These are phyloP conservation scores for Trinorchestia longiramus DNA, from an alignment of 1,140 invertebrate species.

Conservation along the genomic window DNA sequence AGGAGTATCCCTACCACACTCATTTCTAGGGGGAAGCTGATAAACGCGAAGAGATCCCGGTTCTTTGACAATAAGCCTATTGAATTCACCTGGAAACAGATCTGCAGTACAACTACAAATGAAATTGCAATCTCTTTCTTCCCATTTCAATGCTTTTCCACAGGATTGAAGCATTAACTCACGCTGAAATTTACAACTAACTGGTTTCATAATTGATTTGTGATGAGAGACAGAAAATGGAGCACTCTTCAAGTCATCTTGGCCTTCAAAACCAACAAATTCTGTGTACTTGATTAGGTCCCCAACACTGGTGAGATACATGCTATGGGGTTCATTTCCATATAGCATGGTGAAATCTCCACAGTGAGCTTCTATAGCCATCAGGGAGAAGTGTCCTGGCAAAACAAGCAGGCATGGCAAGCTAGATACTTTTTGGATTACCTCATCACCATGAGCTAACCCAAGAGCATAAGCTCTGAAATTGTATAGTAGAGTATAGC, in stretches of 20 bases:
- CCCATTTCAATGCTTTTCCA: neutral
- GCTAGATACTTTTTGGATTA: neutral
- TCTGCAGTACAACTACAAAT: slow-evolving; percentile 23
- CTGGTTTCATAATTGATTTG: neutral
- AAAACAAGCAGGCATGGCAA: neutral
- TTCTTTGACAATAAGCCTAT: neutral
- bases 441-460: neutral
- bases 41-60: neutral
- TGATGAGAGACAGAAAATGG: neutral
- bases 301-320: neutral
- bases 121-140: slow-evolving; percentile 8
- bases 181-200: neutral
- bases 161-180: neutral
- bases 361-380: neutral
- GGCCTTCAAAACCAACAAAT: neutral
- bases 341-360: neutral
- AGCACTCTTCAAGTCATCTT: neutral
- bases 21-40: neutral
- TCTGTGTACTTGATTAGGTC: neutral
- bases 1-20: neutral
- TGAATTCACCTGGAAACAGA: slow-evolving; percentile 11
- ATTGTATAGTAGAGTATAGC: slow-evolving; percentile 9
- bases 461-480: neutral
- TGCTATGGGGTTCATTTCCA: slow-evolving; percentile 35
- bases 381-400: neutral